Conservation (phyloP, 2,888 invertebrate genomes). For the Laspeyria flexula region DNA sequence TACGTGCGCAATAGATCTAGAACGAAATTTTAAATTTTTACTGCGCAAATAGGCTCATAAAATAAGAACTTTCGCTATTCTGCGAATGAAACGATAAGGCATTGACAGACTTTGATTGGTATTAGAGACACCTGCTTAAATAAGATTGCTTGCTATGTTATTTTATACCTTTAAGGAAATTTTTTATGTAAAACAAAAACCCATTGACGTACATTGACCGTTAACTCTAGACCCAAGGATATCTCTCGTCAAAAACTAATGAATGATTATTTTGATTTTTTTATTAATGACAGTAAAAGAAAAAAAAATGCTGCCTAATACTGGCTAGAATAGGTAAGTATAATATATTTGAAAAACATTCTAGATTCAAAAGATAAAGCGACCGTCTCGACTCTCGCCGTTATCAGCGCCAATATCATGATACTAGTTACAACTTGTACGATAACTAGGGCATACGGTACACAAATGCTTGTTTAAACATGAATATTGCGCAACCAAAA, state of each 20-base stretch:
- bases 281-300: too few relatives aligned
- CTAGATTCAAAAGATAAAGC: constrained; percentile 1
- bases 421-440: background rate
- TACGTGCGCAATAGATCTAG: background rate
- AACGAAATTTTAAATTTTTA: too few relatives aligned
- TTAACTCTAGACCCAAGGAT: background rate
- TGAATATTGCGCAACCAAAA: constrained; percentile 2
- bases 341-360: too few relatives aligned
- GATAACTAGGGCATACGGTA: constrained; percentile 11
- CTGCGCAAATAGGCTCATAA: too few relatives aligned
- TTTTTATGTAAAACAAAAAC: background rate
- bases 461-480: background rate
- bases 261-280: too few relatives aligned
- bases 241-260: too few relatives aligned
- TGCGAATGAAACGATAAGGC: background rate
- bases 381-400: background rate
- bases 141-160: too few relatives aligned
- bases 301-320: too few relatives aligned
- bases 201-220: background rate
- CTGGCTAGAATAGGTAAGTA: too few relatives aligned
- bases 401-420: constrained; percentile 1
- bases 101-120: background rate
- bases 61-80: background rate
- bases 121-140: background rate
- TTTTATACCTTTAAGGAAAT: background rate